Conservation (phyloP, 2,113 vertebrate species). For the Hyperopisus bebe region DNA sequence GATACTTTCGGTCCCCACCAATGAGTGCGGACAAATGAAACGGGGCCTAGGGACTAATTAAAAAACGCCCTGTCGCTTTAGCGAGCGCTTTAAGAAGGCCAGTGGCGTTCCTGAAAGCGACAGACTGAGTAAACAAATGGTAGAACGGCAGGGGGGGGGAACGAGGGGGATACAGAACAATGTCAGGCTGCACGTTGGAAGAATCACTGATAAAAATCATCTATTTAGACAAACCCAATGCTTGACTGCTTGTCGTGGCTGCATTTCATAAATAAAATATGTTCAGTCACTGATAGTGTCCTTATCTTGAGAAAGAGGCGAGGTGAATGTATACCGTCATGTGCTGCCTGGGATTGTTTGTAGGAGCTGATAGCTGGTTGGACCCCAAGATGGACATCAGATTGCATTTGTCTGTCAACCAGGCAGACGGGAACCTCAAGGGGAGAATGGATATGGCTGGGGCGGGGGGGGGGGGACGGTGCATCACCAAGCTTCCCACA, state of each 20-base stretch:
- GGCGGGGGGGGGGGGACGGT: not conserved
- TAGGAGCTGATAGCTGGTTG: slow-evolving; percentile 71
- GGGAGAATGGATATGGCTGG: slow-evolving; percentile 36
- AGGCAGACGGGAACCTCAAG: slow-evolving; percentile 50
- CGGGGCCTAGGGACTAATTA: slow-evolving; percentile 45
- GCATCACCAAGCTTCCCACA: not conserved
- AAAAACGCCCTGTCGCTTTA: slow-evolving; percentile 51
- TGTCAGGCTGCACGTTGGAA: slow-evolving; percentile 67
- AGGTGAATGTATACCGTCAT: slow-evolving; percentile 75
- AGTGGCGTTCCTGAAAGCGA: slow-evolving; percentile 48
- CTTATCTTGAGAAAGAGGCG: slow-evolving; percentile 92
- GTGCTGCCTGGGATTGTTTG: slow-evolving; percentile 78
- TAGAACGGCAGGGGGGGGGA: not conserved
- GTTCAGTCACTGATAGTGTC: slow-evolving; percentile 86
- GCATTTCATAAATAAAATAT: slow-evolving; percentile 98
- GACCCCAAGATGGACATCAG: slow-evolving; percentile 70
- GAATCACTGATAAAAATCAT: slow-evolving; percentile 82
- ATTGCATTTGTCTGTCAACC: slow-evolving; percentile 76
- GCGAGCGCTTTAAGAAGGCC: slow-evolving; percentile 32
- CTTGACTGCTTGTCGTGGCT: slow-evolving; percentile 89
- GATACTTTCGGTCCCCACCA: slow-evolving; percentile 27
- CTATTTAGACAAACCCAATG: slow-evolving; percentile 96
- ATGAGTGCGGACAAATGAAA: not conserved
- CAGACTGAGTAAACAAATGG: slow-evolving; percentile 40
- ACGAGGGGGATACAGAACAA: slow-evolving; percentile 57